These are phyloP conservation scores for Ephydatia muelleri DNA, from an alignment of 37 sponge, comb jelly and placozoan genomes.

Conservation along the genomic window DNA sequence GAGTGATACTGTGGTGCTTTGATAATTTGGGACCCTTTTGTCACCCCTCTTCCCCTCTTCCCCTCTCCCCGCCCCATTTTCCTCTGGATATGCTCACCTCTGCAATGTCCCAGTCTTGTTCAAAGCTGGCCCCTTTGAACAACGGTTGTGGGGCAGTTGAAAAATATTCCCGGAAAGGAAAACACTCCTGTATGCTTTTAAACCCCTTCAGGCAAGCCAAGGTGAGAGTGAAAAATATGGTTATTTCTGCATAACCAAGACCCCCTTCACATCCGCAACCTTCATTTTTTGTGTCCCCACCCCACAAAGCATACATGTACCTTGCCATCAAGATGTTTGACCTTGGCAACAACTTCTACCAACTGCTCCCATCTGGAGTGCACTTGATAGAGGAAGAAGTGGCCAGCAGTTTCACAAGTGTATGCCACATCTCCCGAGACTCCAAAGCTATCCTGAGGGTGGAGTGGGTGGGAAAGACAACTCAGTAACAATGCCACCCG, in stretches of 20 bases:
- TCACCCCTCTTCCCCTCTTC: no score
- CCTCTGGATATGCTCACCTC: constrained; percentile 50
- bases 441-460: constrained; percentile 79
- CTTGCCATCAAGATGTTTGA: constrained; percentile 49
- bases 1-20: no score
- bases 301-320: background rate
- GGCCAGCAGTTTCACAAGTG: constrained; percentile 99
- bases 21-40: no score
- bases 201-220: no score
- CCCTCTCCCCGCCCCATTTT: background rate
- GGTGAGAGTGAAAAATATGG: background rate
- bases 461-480: background rate
- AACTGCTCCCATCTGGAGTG: constrained; percentile 61
- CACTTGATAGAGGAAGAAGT: constrained; percentile 95
- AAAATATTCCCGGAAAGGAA: constrained; percentile 93
- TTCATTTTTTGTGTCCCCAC: background rate
- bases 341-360: constrained; percentile 43
- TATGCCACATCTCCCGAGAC: constrained; percentile 96
- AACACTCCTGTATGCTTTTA: constrained; percentile 63
- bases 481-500: background rate
- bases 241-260: background rate
- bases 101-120: constrained; percentile 92
- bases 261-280: background rate
- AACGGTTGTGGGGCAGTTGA: constrained; percentile 93
- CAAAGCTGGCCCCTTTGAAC: constrained; percentile 80